Evolutionary conservation across 2,113 vertebrate species (phyloP), one percentile per base, ranked within the genome.

Genomic region (Oplegnathus fasciatus): DNA sequence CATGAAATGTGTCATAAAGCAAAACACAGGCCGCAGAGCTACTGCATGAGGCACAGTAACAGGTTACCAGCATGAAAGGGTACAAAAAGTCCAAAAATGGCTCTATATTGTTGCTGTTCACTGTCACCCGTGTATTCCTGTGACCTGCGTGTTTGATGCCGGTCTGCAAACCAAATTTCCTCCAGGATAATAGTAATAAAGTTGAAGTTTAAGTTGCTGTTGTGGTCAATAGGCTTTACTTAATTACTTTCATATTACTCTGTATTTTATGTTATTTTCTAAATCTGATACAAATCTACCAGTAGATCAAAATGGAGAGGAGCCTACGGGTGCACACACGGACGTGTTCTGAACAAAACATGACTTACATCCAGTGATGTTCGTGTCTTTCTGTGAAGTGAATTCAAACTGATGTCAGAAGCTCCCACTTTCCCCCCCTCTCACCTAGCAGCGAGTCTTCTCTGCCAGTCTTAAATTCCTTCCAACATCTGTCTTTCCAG

Each of bases 401-500:
- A 55, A 48, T 54, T 54, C 48, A 71, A 71, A 46, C 34, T 55
- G 46, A 64, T 40, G 50, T n/a, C 75, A 58, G 30, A 46, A 48
- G 60, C 54, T 80, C 9, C n/a, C 52, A 42, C 61, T 66, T 68
- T 70, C 50, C 28, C 46, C 28, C 28, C n/a, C 24, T 55, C 37
- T 75, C 32, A 32, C 40, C 40, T 42, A 11, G 18, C 34, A 67
- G 32, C 48, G 46, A n/a, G 22, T 13, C 22, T 81, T 46, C 28
- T 58, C 50, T 71, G 42, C 54, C 34, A 26, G 15, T 32, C 65
- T 62, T 61, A 42, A 66, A 40, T 40, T 44, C 22, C 73, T 55
- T 68, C 28, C 32, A 80, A 78, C 82, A 74, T 75, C 69, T 79
- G 57, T 77, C 60, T 54, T 40, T 40, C 34, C 40, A 9, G 28